phyloP scores from a whole-genome alignment of 37 sponge, comb jelly and placozoan genomes.

The Halichondria panicea region DNA sequence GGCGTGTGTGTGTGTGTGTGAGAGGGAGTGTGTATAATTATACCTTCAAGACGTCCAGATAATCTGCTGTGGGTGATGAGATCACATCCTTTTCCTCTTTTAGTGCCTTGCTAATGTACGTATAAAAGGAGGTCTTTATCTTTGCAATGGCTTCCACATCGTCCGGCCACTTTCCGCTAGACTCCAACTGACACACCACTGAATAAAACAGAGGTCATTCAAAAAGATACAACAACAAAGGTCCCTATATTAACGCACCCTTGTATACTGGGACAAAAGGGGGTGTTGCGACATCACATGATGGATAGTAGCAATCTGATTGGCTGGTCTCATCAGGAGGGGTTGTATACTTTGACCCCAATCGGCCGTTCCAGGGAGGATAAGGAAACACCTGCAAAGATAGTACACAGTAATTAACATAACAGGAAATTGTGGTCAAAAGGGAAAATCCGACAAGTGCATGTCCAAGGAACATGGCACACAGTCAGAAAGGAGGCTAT shows the following conservation, averaged over 20 bases:
- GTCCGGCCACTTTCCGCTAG: constrained; percentile 98
- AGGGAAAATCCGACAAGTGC: too few relatives aligned
- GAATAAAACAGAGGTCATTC: not conserved
- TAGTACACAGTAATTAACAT: too few relatives aligned
- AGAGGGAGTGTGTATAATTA: not conserved
- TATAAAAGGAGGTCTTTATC: constrained; percentile 89
- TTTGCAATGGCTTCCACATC: constrained; percentile 78
- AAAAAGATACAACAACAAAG: not conserved
- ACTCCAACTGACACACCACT: constrained; percentile 90
- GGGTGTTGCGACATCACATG: constrained; percentile 61
- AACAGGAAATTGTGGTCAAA: too few relatives aligned
- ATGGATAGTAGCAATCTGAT: constrained; percentile 71
- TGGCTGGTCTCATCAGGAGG: constrained; percentile 13
- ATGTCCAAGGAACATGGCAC: too few relatives aligned
- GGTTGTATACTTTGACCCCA: constrained; percentile 8
- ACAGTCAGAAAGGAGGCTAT: too few relatives aligned
- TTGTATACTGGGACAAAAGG: constrained; percentile 47
- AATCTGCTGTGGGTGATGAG: constrained; percentile 59
- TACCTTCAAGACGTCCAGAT: constrained; percentile 80
- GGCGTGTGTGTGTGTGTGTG: not conserved
- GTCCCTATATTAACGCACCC: constrained; percentile 27
- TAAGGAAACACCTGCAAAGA: constrained; percentile 60
- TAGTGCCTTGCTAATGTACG: constrained; percentile 62
- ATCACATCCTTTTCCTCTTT: constrained; percentile 32
- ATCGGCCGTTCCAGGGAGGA: constrained; percentile 61